Conservation (phyloP, 1,140 invertebrate species). For the Mizuhopecten yessoensis region DNA sequence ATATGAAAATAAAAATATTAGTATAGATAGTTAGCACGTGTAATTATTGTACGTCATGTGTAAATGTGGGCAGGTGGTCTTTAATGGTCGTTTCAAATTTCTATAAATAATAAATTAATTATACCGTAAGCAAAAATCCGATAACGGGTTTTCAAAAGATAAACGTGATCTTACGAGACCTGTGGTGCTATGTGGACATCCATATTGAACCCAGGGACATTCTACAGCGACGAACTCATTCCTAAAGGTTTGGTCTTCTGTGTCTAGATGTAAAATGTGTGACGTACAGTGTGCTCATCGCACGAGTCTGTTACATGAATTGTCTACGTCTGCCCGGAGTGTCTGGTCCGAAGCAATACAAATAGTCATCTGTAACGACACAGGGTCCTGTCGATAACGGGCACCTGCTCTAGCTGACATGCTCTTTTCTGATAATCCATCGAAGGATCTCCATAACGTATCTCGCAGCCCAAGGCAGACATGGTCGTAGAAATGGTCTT, state of each 20-base stretch:
- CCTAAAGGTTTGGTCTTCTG: not conserved
- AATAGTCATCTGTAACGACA: conserved; percentile 27
- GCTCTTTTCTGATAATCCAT: not conserved
- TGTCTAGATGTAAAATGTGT: not conserved
- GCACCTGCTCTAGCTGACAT: not conserved
- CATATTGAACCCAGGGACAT: not conserved
- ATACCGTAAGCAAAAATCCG: not conserved
- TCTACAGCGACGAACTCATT: not conserved
- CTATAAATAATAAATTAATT: not conserved
- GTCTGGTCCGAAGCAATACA: not conserved
- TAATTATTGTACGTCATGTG: too few species aligned
- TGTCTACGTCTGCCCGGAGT: not conserved
- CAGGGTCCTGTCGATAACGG: not conserved
- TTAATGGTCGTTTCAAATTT: not conserved
- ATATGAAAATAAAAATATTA: too few species aligned
- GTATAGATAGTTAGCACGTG: too few species aligned
- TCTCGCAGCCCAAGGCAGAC: not conserved
- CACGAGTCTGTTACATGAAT: not conserved
- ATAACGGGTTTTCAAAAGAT: not conserved
- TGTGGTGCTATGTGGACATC: not conserved
- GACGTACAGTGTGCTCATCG: not conserved
- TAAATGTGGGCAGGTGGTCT: not conserved
- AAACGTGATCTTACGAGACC: not conserved
- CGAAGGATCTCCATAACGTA: not conserved
- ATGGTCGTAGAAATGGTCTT: not conserved